These are phyloP conservation scores for Sphaeramia orbicularis DNA, from an alignment of 2,797 vertebrate species.

Conservation along the genomic window DNA sequence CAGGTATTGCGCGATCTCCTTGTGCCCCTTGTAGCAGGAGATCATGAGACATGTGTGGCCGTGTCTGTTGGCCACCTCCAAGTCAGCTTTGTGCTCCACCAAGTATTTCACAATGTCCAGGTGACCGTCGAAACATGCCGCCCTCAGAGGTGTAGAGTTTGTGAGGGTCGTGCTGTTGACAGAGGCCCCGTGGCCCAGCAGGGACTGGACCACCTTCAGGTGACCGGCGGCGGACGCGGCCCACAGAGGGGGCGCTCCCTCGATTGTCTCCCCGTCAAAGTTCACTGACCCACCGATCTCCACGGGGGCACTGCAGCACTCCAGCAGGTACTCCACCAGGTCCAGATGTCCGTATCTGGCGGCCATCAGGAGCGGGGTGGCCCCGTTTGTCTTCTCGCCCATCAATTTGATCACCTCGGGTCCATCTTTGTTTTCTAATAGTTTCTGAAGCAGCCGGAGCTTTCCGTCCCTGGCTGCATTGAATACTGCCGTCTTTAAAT, in stretches of 20 bases:
- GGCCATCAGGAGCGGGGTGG: conserved; percentile 95
- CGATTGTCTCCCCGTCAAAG: conserved; percentile 98
- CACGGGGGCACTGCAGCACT: conserved; percentile 93
- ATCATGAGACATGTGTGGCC: conserved; percentile 99
- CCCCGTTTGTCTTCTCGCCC: conserved; percentile 96
- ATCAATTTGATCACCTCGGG: conserved; percentile 92
- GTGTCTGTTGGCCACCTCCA: conserved; percentile 98
- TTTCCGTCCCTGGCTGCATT: conserved; percentile 98
- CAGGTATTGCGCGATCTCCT: conserved; percentile 97
- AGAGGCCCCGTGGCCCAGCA: conserved; percentile 94
- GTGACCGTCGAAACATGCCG: conserved; percentile 98
- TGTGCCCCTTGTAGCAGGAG: conserved; percentile 98
- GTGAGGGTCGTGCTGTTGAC: conserved; percentile 98
- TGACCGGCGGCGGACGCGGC: conserved; percentile 97
- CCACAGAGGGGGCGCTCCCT: conserved; percentile 97
- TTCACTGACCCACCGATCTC: conserved; percentile 96
- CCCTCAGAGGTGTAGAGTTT: conserved; percentile 95
- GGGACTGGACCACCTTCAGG: conserved; percentile 95
- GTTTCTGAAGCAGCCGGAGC: conserved; percentile 94
- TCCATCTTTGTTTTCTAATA: conserved; percentile 95
- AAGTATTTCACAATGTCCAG: conserved; percentile 97
- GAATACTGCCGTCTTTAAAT: conserved; percentile 98
- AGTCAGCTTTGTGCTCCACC: conserved; percentile 96
- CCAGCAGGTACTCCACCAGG: conserved; percentile 95
- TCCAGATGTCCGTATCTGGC: conserved; percentile 96